Base-by-base conservation (phyloP, 2,797 vertebrate genomes). In the Philypnodon macrostomus region DNA sequence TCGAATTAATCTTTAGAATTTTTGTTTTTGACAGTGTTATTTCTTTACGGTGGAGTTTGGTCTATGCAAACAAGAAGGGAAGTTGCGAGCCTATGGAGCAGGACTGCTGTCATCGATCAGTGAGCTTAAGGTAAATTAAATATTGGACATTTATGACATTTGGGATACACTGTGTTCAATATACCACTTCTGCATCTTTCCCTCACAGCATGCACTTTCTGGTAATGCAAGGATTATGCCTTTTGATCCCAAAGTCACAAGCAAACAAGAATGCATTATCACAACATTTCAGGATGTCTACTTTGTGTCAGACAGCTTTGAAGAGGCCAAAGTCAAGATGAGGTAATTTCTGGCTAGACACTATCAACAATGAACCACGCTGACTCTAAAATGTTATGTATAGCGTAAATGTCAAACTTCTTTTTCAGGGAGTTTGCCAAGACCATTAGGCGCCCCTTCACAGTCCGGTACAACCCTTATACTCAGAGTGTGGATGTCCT, bases 21-120 rank as follows among this genome's bases (percentile, higher is more conserved):
- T 92, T 91, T 77, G 88, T 91, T 71, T 0, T 58, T 91, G 92
- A 58, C 84, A 98, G 96, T 99, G 97, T 73, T 99, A 98, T 60
- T 99, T 99, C 87, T 98, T 99, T 62, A 98, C 96, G 0, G 94
- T 98, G 82, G 97, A 99, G 82, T 99, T 99, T 71, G 97, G 97
- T 53, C 83, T 98, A 74, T 98, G 96, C 85, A 99, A 97, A 81
- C 95, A 98, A 74, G 96, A 97, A 33, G 96, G 95, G 17, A 88
- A 93, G 57, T 83, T 98, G 39, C 88, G 93, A 79, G 97, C 93
- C 5, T 99, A 97, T 16, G 96, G 97, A 18, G 97, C 97, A 4
- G 96, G 96, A 19, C 84, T 99, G 72, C 92, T 99, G 47, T 98
- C 96, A 37, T 99, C 96, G 0, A 95, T 98, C 78, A 95, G 97